Conservation (phyloP, 2,888 invertebrate species). For the Aproaerema taeniolella region DNA sequence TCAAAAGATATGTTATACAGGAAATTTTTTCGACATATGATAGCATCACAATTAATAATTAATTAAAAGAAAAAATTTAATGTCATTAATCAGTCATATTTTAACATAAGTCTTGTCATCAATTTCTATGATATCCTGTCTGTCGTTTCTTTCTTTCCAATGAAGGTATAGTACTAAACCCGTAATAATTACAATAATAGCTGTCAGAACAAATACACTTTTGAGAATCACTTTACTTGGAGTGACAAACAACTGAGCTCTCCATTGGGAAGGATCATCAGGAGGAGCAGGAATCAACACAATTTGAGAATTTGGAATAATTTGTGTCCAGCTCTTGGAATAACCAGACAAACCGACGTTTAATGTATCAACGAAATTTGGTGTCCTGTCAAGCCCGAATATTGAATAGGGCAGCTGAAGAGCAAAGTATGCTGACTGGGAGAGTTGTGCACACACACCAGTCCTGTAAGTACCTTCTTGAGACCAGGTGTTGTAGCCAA, state of each 20-base stretch:
- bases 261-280: conserved; percentile 88
- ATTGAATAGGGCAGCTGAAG: conserved; percentile 97
- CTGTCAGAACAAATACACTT: conserved; percentile 92
- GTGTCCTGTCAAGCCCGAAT: conserved; percentile 98
- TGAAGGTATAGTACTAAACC: conserved; percentile 91
- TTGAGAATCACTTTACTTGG: conserved; percentile 95
- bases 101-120: conserved; percentile 66
- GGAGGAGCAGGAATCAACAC: conserved; percentile 94
- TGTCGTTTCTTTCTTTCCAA: conserved; percentile 86
- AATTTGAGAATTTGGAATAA: conserved; percentile 98
- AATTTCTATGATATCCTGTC: conserved; percentile 68
- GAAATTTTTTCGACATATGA: too few relatives aligned
- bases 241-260: conserved; percentile 94
- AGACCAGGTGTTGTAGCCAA: conserved; percentile 92
- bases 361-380: conserved; percentile 96
- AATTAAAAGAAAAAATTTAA: too few relatives aligned
- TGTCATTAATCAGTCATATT: conserved; percentile 42
- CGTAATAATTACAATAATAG: conserved; percentile 90
- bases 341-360: conserved; percentile 86
- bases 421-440: conserved; percentile 94
- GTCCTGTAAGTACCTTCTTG: conserved; percentile 89
- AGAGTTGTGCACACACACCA: conserved; percentile 91
- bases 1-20: too few relatives aligned
- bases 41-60: too few relatives aligned
- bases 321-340: conserved; percentile 89